Base-by-base conservation (phyloP, 2,888 invertebrate species). In the Diploptera punctata region DNA sequence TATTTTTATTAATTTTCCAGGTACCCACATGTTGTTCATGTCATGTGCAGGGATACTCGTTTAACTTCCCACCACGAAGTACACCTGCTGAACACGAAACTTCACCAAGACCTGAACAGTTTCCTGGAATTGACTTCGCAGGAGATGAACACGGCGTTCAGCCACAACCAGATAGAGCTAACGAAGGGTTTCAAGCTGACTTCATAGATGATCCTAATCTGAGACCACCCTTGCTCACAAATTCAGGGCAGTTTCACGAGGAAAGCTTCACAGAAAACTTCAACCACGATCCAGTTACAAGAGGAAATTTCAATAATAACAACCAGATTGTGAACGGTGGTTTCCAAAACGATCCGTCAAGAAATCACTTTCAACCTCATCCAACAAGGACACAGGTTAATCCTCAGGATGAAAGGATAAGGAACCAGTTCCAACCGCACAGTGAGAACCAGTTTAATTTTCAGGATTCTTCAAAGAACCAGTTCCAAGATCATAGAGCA, bases 11-110 rank as follows among this genome's bases (percentile, higher is more conserved):
- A n/a, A n/a, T n/a, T n/a, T n/a, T n/a, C n/a, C 80, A 90, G 89
- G 88, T 91, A 1, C 93, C 93, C 29, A 92, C 92, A 0, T 93
- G 93, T 78, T 94, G 93, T 78, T 92, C 93, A 2, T 94, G 93
- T 78, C 93, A 93, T 80, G 90, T 94, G 13, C 91, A 91, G 79
- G 93, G 92, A 2, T 93, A 91, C 79, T 86, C 90, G 33, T 90
- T 90, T 13, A 84, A 89, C 10, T 91, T 88, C 75, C 91, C 91
- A 0, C 91, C 91, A 0, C 80, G 44, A 24, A 24, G 18, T 1
- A 18, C 21, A 2, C 43, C 87, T 26, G 86, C 87, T 1, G 86
- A 86, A 47, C 83, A 88, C 77, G 65, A 43, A 19, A 21, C 24
- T 83, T 86, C 3, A 84, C 86, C 10, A 1, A 81, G 83, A 0